Evolutionary conservation across 2,888 invertebrate species (phyloP).

Genomic region (Hoplodrina ambigua): DNA sequence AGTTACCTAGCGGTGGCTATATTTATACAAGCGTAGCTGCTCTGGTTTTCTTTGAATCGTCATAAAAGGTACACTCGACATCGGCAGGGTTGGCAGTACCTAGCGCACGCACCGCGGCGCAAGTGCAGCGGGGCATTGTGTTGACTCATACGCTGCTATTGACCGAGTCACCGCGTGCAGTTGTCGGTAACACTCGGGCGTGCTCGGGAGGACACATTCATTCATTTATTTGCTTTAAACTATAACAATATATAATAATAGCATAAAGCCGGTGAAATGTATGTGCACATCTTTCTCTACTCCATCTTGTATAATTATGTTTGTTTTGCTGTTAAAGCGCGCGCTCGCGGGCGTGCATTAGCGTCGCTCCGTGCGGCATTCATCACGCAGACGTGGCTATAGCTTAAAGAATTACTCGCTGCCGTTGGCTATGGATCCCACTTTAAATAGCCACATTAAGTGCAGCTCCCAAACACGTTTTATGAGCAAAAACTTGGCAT

Average conservation of each 20-base stretch:
- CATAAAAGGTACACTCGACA: too few species aligned
- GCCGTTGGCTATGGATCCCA: slow-evolving; percentile 16
- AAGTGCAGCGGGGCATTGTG: too few species aligned
- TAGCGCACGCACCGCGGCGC: background rate
- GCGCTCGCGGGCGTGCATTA: slow-evolving; percentile 43
- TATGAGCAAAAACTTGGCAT: slow-evolving; percentile 13
- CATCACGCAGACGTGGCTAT: slow-evolving; percentile 51
- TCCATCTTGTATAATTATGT: slow-evolving; percentile 61
- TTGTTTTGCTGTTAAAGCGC: slow-evolving; percentile 59
- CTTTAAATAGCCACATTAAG: slow-evolving; percentile 41
- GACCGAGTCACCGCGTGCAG: slow-evolving; percentile 1
- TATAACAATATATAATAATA: too few species aligned
- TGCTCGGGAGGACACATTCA: background rate
- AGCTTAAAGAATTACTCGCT: slow-evolving; percentile 48
- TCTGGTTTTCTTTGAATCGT: background rate
- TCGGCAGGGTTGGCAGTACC: background rate
- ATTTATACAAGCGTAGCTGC: slow-evolving; percentile 1
- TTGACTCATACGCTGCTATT: slow-evolving; percentile 2
- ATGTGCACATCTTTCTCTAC: slow-evolving; percentile 33
- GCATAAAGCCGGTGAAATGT: slow-evolving; percentile 28
- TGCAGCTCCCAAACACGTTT: slow-evolving; percentile 22
- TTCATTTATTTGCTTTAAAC: slow-evolving; percentile 23
- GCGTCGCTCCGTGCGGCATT: slow-evolving; percentile 49
- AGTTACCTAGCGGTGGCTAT: background rate
- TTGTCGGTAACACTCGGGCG: background rate